Base-by-base conservation (phyloP, 64 coral and sea anemone species). In the Montipora capricornis region DNA sequence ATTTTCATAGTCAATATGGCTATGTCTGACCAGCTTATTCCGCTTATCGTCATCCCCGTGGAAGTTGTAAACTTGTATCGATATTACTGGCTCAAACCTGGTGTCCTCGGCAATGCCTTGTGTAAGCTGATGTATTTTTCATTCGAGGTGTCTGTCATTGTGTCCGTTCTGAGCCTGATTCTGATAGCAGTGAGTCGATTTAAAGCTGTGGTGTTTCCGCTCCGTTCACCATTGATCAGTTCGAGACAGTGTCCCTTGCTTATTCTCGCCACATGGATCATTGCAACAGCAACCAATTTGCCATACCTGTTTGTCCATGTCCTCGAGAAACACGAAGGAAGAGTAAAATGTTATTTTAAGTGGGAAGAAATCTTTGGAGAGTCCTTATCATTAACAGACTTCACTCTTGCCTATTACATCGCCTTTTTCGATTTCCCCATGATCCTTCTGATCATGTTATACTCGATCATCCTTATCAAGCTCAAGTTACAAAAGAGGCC, bases 111-210 rank as follows among this genome's bases (percentile, higher is more conserved):
- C 5, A 7, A 49, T 3, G 60, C 62, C 13, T 20, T 69, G 12
- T 84, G 81, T 68, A 84, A 86, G 47, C 16, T 86, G 37, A 10
- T 0, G 0, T 0, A 0, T 8, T 86, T 50, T 8, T 50, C 22
- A 6, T 5, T 0, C 19, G 5, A 49, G 19, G 4, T 48, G 14
- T 84, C 62, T 4, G 0, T 20, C 5, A 3, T 17, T 69, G 81
- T 84, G 14, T 84, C 81, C 6, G 16, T 84, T 8, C 81, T n/a
- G 29, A 67, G 59, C 29, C 66, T 86, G 14, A 10, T 86, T 70
- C 62, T 86, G 44, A 86, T 86, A n/a, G 82, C 82, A 68, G 64
- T 71, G 44, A 44, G 71, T 49, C 82, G 82, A 69, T 86, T 10
- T 82, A 22, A 17, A 44, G 53, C 53, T 82, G 80, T 82, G 1